Evolutionary conservation across 2,888 invertebrate genomes (phyloP).

Genomic region (Ophion slaviceki): DNA sequence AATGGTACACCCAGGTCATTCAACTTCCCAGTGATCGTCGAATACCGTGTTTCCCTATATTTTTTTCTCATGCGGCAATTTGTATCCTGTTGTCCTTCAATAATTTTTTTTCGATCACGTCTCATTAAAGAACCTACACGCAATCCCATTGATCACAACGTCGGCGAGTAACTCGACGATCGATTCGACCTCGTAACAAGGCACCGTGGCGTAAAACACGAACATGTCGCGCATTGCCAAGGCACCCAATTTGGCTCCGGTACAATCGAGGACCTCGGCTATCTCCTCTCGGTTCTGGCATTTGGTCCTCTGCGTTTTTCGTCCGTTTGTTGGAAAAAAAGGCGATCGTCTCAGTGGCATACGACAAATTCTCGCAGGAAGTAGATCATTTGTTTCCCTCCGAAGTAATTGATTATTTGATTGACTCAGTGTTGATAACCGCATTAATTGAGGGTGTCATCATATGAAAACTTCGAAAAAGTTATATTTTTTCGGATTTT

Average conservation of each 20-base stretch:
- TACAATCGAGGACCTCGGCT: constrained; percentile 66
- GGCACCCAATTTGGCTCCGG: constrained; percentile 71
- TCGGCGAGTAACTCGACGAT: constrained; percentile 73
- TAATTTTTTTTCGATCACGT: background rate
- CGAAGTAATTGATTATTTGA: too few relatives aligned
- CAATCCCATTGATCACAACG: constrained; percentile 70
- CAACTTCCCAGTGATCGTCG: background rate
- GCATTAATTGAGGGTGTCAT: too few relatives aligned
- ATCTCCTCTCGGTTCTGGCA: constrained; percentile 65
- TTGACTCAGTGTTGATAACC: too few relatives aligned
- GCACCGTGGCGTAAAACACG: constrained; percentile 73
- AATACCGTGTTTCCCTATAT: too few relatives aligned
- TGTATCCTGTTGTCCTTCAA: background rate
- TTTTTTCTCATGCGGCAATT: too few relatives aligned
- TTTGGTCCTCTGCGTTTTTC: constrained; percentile 68
- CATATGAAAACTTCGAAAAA: too few relatives aligned
- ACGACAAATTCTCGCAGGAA: too few relatives aligned
- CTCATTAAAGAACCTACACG: constrained; percentile 67
- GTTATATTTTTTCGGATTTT: too few relatives aligned
- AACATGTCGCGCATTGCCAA: constrained; percentile 73
- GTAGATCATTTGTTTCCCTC: too few relatives aligned
- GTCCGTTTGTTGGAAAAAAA: background rate
- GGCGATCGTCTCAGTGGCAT: too few relatives aligned
- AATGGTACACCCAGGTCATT: too few relatives aligned
- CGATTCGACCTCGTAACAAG: constrained; percentile 64